Evolutionary conservation across 35 echinoderm and acorn worm species (phyloP), one percentile per base, ranked within the genome.

Genomic region (Patiria miniata): DNA sequence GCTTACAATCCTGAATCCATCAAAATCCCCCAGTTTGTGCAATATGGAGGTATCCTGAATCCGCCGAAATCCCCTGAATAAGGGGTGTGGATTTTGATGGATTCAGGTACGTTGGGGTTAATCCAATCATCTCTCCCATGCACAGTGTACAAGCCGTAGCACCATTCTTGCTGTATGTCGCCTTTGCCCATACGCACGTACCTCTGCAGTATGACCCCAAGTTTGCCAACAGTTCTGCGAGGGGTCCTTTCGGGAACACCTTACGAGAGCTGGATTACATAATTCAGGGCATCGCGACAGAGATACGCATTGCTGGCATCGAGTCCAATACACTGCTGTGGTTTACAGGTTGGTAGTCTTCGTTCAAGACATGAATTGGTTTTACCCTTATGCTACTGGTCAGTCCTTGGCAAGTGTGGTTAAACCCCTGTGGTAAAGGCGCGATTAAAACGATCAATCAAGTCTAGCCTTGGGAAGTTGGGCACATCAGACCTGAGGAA

Each of bases 91-190:
- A n/a, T n/a, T n/a, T n/a, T n/a, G n/a, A n/a, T n/a, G n/a, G n/a
- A n/a, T n/a, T n/a, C n/a, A n/a, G n/a, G n/a, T n/a, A n/a, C n/a
- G n/a, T n/a, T n/a, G n/a, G n/a, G n/a, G n/a, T n/a, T n/a, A n/a
- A n/a, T n/a, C n/a, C n/a, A n/a, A n/a, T n/a, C n/a, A n/a, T n/a
- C n/a, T n/a, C n/a, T n/a, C n/a, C n/a, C n/a, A n/a, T n/a, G n/a
- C n/a, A n/a, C 61, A 78, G 76, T 57, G 37, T 30, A 14, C 22
- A 21, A 5, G 73, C 42, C 4, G 34, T 18, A 1, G 34, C 16
- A n/a, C 88, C 93, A 39, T 91, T 95, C 52, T 17, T 95, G 1
- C 85, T 95, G 29, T 95, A 95, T 42, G 89, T 81, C 5, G 93
- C 88, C 1, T 86, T 95, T 1, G 39, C 89, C 21, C 93, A 95